These are phyloP conservation scores for Cynopterus sphinx DNA, from an alignment of 2,797 vertebrate species.

Conservation along the genomic window DNA sequence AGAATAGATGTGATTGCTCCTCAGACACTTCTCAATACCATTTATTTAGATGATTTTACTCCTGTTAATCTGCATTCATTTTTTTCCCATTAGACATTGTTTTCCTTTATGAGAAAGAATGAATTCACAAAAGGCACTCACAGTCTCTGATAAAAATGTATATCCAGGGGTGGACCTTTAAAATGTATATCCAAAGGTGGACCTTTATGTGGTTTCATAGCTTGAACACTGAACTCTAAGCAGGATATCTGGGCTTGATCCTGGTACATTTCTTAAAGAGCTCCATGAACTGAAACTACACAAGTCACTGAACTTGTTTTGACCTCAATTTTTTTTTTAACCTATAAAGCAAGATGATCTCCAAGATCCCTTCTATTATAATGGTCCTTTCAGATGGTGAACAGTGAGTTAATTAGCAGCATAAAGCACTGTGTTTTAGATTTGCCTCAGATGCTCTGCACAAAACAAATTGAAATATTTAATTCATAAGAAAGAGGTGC, in stretches of 20 bases:
- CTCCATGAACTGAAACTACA: neutral
- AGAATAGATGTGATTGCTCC: neutral
- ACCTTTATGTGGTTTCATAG: neutral
- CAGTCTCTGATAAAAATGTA: slow-evolving; percentile 23
- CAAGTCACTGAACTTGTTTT: neutral
- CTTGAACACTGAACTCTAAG: neutral
- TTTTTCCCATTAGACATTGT: neutral
- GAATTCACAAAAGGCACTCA: neutral
- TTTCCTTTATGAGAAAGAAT: neutral
- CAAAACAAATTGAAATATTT: slow-evolving; percentile 23
- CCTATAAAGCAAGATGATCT: neutral
- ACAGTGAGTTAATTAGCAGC: neutral
- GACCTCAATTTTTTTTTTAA: neutral
- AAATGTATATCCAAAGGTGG: neutral
- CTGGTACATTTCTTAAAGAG: neutral
- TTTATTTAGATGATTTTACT: slow-evolving; percentile 13
- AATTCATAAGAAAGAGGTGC: neutral
- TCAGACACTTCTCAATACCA: neutral
- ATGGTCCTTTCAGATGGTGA: neutral
- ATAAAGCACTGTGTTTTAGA: neutral
- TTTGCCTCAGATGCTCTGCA: neutral
- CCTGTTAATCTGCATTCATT: slow-evolving; percentile 11
- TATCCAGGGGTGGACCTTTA: neutral
- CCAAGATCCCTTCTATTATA: neutral
- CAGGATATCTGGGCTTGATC: neutral